Evolutionary conservation across 2,797 vertebrate species (phyloP).

Genomic region (Artibeus lituratus): DNA sequence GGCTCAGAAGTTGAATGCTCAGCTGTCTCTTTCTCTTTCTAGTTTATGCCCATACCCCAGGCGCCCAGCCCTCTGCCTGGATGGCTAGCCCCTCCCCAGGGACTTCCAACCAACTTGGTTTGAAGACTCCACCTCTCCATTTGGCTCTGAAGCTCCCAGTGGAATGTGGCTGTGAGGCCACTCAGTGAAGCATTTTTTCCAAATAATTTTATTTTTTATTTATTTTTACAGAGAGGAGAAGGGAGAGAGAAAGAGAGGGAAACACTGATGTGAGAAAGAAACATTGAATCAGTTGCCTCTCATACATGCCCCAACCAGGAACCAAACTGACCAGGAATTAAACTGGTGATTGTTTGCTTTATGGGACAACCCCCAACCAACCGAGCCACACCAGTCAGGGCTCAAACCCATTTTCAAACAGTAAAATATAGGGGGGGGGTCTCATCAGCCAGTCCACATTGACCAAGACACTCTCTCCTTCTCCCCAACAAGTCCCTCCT

Average conservation of each 20-base stretch:
- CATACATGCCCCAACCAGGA: too few species aligned
- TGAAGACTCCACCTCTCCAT: rapidly evolving
- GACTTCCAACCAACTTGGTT: background rate
- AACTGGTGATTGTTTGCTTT: too few species aligned
- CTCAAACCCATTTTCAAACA: background rate
- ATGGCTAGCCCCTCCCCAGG: background rate
- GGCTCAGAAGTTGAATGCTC: background rate
- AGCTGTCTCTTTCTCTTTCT: background rate
- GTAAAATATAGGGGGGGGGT: background rate
- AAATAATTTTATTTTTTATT: background rate
- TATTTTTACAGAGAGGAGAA: too few species aligned
- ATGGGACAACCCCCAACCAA: too few species aligned
- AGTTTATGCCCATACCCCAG: background rate
- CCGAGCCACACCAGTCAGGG: too few species aligned
- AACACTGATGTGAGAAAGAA: too few species aligned
- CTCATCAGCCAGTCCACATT: background rate
- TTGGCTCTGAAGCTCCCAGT: background rate
- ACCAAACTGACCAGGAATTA: too few species aligned
- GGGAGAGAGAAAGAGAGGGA: too few species aligned
- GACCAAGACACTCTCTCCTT: background rate
- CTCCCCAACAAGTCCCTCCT: background rate
- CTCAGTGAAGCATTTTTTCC: background rate
- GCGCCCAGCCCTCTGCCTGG: background rate
- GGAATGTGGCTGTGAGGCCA: background rate
- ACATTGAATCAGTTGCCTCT: too few species aligned